A percentile compares a stretch with the other conserved stretches of the same genome.
These are phyloP conservation scores for Pyrrhia umbra DNA, from an alignment of 2,888 invertebrate genomes.

Conservation along the genomic window DNA sequence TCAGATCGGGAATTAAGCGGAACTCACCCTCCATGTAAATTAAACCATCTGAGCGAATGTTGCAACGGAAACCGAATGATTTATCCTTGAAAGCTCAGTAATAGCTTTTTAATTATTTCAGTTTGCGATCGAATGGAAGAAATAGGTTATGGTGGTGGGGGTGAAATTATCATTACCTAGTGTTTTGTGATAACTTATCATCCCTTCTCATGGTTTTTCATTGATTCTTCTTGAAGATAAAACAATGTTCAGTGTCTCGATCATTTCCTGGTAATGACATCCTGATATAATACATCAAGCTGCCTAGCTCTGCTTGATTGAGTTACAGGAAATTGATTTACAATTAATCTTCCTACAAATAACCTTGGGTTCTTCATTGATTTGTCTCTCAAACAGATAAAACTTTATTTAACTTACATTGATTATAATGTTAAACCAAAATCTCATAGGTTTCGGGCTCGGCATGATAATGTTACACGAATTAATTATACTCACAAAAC, in stretches of 20 bases:
- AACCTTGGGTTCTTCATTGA: neutral
- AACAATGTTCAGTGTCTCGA: slow-evolving; percentile 4
- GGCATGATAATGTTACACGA: slow-evolving; percentile 16
- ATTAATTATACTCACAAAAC: slow-evolving; percentile 45
- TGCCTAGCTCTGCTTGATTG: slow-evolving; percentile 3
- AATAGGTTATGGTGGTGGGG: slow-evolving; percentile 35
- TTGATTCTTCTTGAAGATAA: slow-evolving; percentile 6
- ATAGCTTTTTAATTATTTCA: slow-evolving; percentile 77
- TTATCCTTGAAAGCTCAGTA: slow-evolving; percentile 73
- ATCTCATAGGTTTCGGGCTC: neutral
- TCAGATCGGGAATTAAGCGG: slow-evolving; percentile 70
- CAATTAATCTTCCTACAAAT: slow-evolving; percentile 1
- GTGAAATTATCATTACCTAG: slow-evolving; percentile 23
- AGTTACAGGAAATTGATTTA: slow-evolving; percentile 2
- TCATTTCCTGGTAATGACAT: slow-evolving; percentile 30
- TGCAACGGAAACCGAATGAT: slow-evolving; percentile 75
- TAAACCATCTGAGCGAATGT: slow-evolving; percentile 75
- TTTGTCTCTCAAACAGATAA: neutral
- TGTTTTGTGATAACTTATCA: neutral
- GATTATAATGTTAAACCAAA: neutral
- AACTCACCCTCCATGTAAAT: slow-evolving; percentile 76
- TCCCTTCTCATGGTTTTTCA: neutral
- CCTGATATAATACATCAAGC: slow-evolving; percentile 11
- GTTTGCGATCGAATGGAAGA: slow-evolving; percentile 68
- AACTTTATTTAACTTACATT: neutral